A percentile compares a stretch with the other conserved stretches of the same genome.
Conservation (phyloP, 92 coral and sea anemone genomes). For the Palythoa grandiflora region DNA sequence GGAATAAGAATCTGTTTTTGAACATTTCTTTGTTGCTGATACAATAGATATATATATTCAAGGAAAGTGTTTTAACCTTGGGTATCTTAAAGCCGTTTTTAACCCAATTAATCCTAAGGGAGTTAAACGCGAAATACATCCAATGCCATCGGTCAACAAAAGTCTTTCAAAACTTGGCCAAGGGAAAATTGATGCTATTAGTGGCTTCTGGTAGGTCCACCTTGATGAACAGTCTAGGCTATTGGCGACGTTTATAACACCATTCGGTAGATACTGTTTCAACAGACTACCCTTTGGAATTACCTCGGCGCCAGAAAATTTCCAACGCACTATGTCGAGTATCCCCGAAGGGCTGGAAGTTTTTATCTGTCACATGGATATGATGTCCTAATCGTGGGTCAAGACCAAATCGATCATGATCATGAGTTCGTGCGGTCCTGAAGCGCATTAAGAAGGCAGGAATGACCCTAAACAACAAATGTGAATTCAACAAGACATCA, state of each 20-base stretch:
- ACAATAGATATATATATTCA: too few relatives aligned
- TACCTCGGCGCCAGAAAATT: constrained; percentile 46
- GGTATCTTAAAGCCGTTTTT: too few relatives aligned
- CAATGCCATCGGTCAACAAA: constrained; percentile 42
- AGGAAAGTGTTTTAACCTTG: too few relatives aligned
- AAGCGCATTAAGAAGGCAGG: constrained; percentile 55
- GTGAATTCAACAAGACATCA: constrained; percentile 43
- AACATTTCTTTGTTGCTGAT: too few relatives aligned
- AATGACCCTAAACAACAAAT: constrained; percentile 65
- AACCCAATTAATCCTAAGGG: background rate
- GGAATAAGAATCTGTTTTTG: too few relatives aligned
- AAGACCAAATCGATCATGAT: constrained; percentile 50
- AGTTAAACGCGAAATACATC: constrained; percentile 37
- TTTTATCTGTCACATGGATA: constrained; percentile 52
- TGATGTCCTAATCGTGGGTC: constrained; percentile 64
- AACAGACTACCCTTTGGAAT: constrained; percentile 65
- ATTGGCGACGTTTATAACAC: constrained; percentile 57
- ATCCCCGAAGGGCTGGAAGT: constrained; percentile 53
- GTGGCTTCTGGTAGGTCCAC: constrained; percentile 56
- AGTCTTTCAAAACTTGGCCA: constrained; percentile 31
- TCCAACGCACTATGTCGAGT: constrained; percentile 50
- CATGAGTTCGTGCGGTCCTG: constrained; percentile 38
- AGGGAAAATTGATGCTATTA: constrained; percentile 45
- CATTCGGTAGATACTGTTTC: constrained; percentile 62
- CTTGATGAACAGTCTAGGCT: constrained; percentile 41